Conservation (phyloP, 2,888 invertebrate species). For the Chymomyza caudatula region DNA sequence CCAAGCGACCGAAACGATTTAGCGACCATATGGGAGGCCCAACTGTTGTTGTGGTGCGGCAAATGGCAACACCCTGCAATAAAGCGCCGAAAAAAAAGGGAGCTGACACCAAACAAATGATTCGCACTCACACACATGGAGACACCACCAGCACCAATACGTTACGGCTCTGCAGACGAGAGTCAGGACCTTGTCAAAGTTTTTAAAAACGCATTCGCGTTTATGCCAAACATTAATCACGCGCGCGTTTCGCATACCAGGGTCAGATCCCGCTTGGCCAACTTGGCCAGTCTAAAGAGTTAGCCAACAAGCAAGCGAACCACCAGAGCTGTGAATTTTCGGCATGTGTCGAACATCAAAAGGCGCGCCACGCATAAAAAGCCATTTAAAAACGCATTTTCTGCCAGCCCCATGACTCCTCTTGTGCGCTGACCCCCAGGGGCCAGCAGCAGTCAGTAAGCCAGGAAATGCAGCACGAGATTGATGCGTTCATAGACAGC, state of each 20-base stretch:
- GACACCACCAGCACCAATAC: conserved; percentile 48
- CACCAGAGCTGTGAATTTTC: conserved; percentile 66
- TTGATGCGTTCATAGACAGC: conserved; percentile 67
- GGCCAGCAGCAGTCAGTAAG: conserved; percentile 13
- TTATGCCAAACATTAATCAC: conserved; percentile 74
- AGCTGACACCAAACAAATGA: conserved; percentile 46
- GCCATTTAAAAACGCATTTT: conserved; percentile 75
- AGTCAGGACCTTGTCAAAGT: conserved; percentile 74
- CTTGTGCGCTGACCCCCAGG: conserved; percentile 42
- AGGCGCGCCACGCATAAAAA: conserved; percentile 71
- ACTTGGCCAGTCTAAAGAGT: not conserved
- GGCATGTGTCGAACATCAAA: conserved; percentile 71
- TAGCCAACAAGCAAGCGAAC: not conserved
- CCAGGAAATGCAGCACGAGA: conserved; percentile 50
- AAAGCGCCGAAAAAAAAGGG: conserved; percentile 29
- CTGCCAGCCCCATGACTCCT: conserved; percentile 38
- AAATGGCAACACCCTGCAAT: conserved; percentile 2
- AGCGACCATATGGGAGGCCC: conserved; percentile 76
- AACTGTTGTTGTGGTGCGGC: conserved; percentile 22
- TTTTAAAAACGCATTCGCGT: conserved; percentile 72
- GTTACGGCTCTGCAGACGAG: conserved; percentile 32
- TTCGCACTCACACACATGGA: conserved; percentile 9
- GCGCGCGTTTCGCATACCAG: conserved; percentile 40
- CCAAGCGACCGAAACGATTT: not conserved
- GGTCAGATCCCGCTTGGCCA: not conserved